phyloP scores from a whole-genome alignment of 2,797 vertebrate species.

The Amazona ochrocephala region DNA sequence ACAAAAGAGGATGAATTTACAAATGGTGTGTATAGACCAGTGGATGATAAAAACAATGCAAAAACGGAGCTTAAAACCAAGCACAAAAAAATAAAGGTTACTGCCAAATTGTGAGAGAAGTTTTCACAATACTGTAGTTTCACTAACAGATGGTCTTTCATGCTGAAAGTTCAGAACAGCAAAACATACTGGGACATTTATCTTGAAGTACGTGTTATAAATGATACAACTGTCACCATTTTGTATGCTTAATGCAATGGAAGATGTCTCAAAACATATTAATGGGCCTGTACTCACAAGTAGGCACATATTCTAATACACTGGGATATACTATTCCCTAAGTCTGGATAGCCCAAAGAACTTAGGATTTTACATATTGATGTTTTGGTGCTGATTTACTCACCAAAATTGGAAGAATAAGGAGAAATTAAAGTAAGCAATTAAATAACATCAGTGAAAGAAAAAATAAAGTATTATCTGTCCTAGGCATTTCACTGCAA shows the following conservation, averaged over 20 bases:
- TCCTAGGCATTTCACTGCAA: background rate
- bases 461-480: background rate
- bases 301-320: background rate
- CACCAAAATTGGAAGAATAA: background rate
- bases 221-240: background rate
- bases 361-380: background rate
- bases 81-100: background rate
- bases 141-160: background rate
- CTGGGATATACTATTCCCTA: background rate
- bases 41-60: background rate
- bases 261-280: background rate
- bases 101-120: background rate
- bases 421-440: background rate
- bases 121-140: background rate
- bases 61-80: background rate
- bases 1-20: background rate
- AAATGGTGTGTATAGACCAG: background rate
- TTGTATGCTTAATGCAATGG: background rate
- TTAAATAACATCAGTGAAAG: background rate
- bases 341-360: background rate
- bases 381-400: background rate
- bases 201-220: background rate
- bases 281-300: background rate
- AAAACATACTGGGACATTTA: background rate
- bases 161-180: background rate